Percentiles rank a stretch among this genome's conserved stretches.
phyloP scores from a whole-genome alignment of 2,797 vertebrate genomes.

The Sebastolobus alascanus region DNA sequence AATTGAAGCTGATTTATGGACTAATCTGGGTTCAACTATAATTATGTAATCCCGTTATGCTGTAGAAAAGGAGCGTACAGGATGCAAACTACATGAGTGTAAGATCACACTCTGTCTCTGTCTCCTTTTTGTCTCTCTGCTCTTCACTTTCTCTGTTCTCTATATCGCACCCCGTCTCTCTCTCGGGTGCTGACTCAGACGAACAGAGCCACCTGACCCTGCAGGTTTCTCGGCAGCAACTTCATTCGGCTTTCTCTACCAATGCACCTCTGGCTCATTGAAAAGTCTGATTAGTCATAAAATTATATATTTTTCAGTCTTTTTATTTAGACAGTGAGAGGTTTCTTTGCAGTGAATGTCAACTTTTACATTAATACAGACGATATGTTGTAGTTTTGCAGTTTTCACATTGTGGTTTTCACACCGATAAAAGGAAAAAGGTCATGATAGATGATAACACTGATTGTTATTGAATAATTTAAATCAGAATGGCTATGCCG shows the following conservation, averaged over 20 bases:
- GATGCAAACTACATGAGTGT: background rate
- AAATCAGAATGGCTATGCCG: too few species aligned
- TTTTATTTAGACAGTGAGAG: background rate
- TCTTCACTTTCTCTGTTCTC: conserved; percentile 2
- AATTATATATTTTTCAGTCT: background rate
- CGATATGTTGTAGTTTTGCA: background rate
- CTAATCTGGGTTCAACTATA: background rate
- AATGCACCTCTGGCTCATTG: conserved; percentile 16
- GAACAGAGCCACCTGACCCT: conserved; percentile 49
- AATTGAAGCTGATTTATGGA: background rate
- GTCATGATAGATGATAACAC: background rate
- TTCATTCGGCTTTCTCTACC: conserved; percentile 29
- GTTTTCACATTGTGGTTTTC: background rate
- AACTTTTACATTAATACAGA: background rate
- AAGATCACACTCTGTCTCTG: conserved; percentile 23
- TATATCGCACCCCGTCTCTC: background rate
- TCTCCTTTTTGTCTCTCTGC: conserved; percentile 5
- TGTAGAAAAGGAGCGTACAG: background rate
- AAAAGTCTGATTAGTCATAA: conserved; percentile 12
- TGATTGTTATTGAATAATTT: too few species aligned
- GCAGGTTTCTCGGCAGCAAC: conserved; percentile 42
- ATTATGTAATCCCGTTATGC: background rate
- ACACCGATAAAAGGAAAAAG: background rate
- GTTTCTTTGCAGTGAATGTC: background rate
- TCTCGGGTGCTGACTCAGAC: conserved; percentile 56